phyloP scores from a whole-genome alignment of 1,140 invertebrate species.

The Brachionus calyciflorus region DNA sequence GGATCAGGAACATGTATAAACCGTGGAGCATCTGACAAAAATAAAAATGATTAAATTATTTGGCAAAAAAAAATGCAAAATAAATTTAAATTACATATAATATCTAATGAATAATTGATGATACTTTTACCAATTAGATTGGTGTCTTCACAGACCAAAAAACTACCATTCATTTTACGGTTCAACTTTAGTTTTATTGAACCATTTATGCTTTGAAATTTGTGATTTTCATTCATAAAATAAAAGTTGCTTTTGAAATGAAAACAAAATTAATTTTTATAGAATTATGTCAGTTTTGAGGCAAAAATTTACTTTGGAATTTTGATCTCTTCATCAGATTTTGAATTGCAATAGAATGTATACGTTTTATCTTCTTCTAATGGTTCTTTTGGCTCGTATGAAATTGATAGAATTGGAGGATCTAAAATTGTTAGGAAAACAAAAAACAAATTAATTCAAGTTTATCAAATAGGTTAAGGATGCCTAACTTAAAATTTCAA shows the following conservation, averaged over 20 bases:
- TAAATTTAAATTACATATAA: conserved; percentile 10
- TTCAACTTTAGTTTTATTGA: background rate
- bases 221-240: background rate
- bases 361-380: conserved; percentile 23
- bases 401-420: conserved; percentile 15
- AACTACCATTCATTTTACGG: conserved; percentile 8
- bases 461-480: too few relatives aligned
- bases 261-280: background rate
- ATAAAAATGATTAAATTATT: background rate
- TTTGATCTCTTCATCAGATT: background rate
- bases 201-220: conserved; percentile 25
- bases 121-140: conserved; percentile 16
- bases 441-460: too few relatives aligned
- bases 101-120: conserved; percentile 5
- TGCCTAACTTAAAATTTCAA: too few relatives aligned
- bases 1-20: conserved; percentile 10
- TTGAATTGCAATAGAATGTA: conserved; percentile 11
- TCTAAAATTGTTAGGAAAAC: too few relatives aligned
- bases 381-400: background rate
- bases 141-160: background rate
- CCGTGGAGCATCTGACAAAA: background rate
- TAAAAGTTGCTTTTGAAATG: conserved; percentile 1
- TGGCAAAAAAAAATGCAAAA: background rate
- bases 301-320: background rate
- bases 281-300: too few relatives aligned